Conservation (phyloP, 2,888 invertebrate genomes). For the Drosophila recens region DNA sequence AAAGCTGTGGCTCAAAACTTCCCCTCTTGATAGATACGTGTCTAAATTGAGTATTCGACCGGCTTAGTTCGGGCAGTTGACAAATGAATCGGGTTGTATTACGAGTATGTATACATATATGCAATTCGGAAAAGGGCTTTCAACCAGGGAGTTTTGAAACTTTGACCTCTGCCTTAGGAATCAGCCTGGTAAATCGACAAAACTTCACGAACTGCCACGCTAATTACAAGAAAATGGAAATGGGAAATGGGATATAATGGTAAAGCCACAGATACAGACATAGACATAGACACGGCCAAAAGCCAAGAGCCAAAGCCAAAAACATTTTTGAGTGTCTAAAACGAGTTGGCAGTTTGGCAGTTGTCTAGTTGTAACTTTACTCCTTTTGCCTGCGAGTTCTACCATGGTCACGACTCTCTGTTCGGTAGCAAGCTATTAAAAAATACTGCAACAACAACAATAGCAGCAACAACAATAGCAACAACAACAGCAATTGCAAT, state of each 20-base stretch:
- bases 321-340: constrained; percentile 60
- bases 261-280: constrained; percentile 15
- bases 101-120: background rate
- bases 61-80: constrained; percentile 22
- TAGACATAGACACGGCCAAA: constrained; percentile 12
- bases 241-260: constrained; percentile 14
- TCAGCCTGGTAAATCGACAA: constrained; percentile 50
- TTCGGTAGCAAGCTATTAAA: constrained; percentile 78
- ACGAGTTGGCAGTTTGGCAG: constrained; percentile 45
- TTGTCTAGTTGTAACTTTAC: constrained; percentile 48
- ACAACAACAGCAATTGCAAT: constrained; percentile 19
- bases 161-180: constrained; percentile 29
- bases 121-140: background rate
- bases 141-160: constrained; percentile 6
- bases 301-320: constrained; percentile 21
- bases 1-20: constrained; percentile 10
- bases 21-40: background rate
- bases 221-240: constrained; percentile 64
- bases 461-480: constrained; percentile 43
- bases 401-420: constrained; percentile 71
- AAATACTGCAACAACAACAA: constrained; percentile 52
- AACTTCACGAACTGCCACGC: constrained; percentile 76
- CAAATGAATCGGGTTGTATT: constrained; percentile 28
- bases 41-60: constrained; percentile 28
- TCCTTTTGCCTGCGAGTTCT: constrained; percentile 41